phyloP scores from a whole-genome alignment of 2,797 vertebrate species.

The Lates japonicus region DNA sequence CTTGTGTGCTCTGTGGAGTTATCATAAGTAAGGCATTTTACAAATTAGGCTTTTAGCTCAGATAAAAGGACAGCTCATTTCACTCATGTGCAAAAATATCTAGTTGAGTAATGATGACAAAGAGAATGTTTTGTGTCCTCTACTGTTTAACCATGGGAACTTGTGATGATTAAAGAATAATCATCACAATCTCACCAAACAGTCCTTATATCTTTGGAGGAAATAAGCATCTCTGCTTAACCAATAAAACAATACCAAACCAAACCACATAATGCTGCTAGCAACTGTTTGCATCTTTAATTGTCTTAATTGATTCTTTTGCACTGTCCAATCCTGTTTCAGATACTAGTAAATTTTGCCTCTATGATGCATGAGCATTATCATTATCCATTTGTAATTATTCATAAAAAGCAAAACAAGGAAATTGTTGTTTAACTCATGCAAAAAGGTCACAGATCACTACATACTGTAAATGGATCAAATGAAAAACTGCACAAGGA shows the following conservation, averaged over 20 bases:
- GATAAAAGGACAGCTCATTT: conserved; percentile 11
- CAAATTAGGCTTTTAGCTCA: not conserved
- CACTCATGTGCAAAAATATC: not conserved
- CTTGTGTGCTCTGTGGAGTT: not conserved
- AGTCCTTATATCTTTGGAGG: not conserved
- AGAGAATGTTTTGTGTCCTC: not conserved
- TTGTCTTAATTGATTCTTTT: not conserved
- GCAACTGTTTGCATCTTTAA: not conserved
- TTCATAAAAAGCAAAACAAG: not conserved
- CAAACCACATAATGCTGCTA: not conserved
- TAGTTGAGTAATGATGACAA: not conserved
- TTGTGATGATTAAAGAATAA: not conserved
- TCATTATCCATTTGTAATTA: not conserved
- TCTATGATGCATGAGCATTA: not conserved
- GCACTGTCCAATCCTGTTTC: not conserved
- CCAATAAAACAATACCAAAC: not conserved
- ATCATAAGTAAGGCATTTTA: not conserved
- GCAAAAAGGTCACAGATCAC: conserved; percentile 3
- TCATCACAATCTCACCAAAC: not conserved
- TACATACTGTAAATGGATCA: conserved; percentile 1
- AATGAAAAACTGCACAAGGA: conserved; percentile 16
- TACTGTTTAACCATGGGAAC: conserved; percentile 7
- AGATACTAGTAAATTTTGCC: not conserved
- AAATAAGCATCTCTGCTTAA: not conserved
- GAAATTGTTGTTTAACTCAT: not conserved